Percentiles rank a stretch among this genome's conserved stretches.
These are phyloP conservation scores for Anseranas semipalmata DNA, from an alignment of 2,113 vertebrate species.

Conservation along the genomic window DNA sequence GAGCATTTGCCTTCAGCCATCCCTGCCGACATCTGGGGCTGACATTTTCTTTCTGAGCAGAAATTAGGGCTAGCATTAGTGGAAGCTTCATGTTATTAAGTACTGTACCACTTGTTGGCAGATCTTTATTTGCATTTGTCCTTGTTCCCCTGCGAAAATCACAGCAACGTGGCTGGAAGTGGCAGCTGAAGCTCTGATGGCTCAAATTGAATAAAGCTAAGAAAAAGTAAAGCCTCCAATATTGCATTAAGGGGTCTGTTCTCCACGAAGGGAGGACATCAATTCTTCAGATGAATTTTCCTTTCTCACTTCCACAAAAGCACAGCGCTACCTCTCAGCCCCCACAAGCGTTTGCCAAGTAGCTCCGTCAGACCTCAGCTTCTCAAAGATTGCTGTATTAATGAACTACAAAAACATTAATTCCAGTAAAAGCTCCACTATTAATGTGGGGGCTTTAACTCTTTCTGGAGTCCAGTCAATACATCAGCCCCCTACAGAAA, in stretches of 20 bases:
- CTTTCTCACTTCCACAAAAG: background rate
- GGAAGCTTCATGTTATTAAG: background rate
- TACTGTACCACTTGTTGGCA: background rate
- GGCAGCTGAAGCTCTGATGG: background rate
- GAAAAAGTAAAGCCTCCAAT: background rate
- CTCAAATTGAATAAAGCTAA: background rate
- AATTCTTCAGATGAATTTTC: background rate
- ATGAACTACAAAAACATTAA: background rate
- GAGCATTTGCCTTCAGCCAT: background rate
- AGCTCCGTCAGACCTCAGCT: background rate
- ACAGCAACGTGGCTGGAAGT: fast-evolving
- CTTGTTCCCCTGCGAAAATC: background rate
- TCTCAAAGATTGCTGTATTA: background rate
- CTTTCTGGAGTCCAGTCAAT: background rate
- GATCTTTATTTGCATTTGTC: background rate
- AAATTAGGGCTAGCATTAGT: background rate
- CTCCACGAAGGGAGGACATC: fast-evolving
- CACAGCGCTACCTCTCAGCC: background rate
- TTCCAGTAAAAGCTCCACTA: background rate
- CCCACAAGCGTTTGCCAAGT: background rate
- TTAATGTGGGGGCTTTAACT: background rate
- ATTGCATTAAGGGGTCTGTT: background rate
- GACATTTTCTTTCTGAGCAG: background rate
- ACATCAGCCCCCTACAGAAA: background rate
- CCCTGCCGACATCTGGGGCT: background rate